Base-by-base conservation (phyloP, 2,113 vertebrate species). In the Noctilio leporinus region DNA sequence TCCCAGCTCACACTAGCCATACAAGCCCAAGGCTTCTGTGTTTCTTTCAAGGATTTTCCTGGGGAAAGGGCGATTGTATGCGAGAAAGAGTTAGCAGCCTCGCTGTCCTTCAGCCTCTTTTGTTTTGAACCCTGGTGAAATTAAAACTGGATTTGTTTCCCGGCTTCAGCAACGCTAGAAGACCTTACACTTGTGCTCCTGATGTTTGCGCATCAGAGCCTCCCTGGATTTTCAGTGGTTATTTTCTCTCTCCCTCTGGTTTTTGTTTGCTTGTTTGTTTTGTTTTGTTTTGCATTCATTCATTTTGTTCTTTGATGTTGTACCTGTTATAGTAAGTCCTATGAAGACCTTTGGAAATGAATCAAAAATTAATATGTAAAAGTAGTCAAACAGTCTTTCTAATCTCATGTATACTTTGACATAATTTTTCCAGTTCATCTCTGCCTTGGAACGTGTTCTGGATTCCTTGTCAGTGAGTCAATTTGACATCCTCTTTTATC, bases 341-440 rank as follows among this genome's bases (percentile, higher is more conserved):
- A 28, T 64, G 83, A 96, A 83, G 64, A 24, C 19, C 30, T 57
- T 84, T 85, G 51, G 86, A 75, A 94, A 80, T 95, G 47, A 89
- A 81, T 73, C 70, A 69, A 85, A 96, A 95, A 92, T 93, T 96
- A 92, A 49, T 91, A 94, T 86, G 86, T 86, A 78, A 86, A 95
- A 91, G 81, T 77, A 82, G 95, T 86, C 15, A 83, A 81, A 92
- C 26, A 51, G 11, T 70, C 30, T 93, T 73, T 89, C 43, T 94
- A 67, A 90, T 59, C 73, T 94, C 33, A 16, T 49, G 8, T 2
- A 0, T 65, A 53, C 77, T 75, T 33, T 20, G 33, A 38, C 7
- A 38, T 73, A 89, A 70, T 57, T n/a, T 17, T 62, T 57, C 15
- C 35, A 62, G 38, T 45, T 91, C 55, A 26, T 65, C 28, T 77